Conservation (phyloP, 2,888 invertebrate species). For the Thecophora atra region DNA sequence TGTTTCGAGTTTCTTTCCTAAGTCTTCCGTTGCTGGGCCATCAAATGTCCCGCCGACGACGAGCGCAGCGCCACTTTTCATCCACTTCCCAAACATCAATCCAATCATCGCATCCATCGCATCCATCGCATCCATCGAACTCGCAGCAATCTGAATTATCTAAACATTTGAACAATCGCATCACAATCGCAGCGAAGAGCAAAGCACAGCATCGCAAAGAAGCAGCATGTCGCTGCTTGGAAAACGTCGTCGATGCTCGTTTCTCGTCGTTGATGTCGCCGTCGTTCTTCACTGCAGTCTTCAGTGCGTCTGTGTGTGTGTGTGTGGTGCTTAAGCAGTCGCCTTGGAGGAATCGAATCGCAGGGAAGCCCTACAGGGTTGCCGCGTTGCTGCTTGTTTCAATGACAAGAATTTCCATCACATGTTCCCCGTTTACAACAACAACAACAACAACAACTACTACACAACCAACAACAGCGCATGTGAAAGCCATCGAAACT, state of each 20-base stretch:
- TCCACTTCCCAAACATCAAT: constrained; percentile 30
- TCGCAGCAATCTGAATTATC: constrained; percentile 34
- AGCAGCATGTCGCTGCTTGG: constrained; percentile 29
- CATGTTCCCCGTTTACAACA: constrained; percentile 8
- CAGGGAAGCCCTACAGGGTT: constrained; percentile 22
- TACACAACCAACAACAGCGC: not conserved
- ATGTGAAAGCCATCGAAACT: not conserved
- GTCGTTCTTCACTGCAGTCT: not conserved
- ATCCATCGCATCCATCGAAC: constrained; percentile 26
- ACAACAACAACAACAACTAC: constrained; percentile 14
- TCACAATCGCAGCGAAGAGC: not conserved
- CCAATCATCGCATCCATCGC: constrained; percentile 23
- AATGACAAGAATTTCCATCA: constrained; percentile 35
- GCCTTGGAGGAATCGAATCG: not conserved
- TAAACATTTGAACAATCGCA: constrained; percentile 30
- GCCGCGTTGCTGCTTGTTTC: constrained; percentile 37
- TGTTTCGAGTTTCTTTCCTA: not conserved
- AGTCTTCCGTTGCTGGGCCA: constrained; percentile 15
- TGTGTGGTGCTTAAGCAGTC: not conserved
- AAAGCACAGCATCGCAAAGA: not conserved
- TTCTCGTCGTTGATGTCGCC: not conserved
- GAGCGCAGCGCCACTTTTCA: not conserved
- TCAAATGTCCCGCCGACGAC: constrained; percentile 25
- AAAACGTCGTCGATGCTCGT: not conserved
- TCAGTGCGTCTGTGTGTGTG: not conserved